Evolutionary conservation across 2,888 invertebrate species (phyloP).

Genomic region (Meiosimyza decipiens): DNA sequence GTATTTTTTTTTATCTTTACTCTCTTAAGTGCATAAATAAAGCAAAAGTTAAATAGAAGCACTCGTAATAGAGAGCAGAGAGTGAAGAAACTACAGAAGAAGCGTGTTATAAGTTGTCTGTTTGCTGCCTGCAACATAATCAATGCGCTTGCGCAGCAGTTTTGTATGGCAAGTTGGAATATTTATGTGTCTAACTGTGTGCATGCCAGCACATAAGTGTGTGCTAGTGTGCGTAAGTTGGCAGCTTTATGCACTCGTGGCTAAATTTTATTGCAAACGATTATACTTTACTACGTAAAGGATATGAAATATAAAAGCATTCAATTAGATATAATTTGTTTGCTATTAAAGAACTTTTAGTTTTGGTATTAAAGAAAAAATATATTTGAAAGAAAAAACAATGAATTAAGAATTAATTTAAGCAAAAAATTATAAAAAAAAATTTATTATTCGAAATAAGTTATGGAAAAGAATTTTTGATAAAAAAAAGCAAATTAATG

Average conservation of each 20-base stretch:
- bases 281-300: not conserved
- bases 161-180: slow-evolving; percentile 11
- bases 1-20: not conserved
- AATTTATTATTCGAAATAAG: too few relatives aligned
- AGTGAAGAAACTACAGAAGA: not conserved
- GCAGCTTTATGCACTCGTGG: slow-evolving; percentile 26
- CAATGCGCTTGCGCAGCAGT: slow-evolving; percentile 27
- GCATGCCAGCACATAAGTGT: not conserved
- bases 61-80: too few relatives aligned
- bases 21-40: slow-evolving; percentile 20
- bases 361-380: not conserved
- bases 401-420: too few relatives aligned
- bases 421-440: too few relatives aligned
- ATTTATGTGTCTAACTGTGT: not conserved
- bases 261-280: slow-evolving; percentile 26
- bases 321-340: too few relatives aligned
- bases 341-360: slow-evolving; percentile 15
- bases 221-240: slow-evolving; percentile 21
- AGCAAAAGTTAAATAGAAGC: too few relatives aligned
- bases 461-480: too few relatives aligned
- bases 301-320: too few relatives aligned
- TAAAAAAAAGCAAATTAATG: too few relatives aligned
- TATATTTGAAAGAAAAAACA: not conserved
- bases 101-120: slow-evolving; percentile 7
- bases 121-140: slow-evolving; percentile 23